Evolutionary conservation across 2,888 invertebrate species (phyloP).

Genomic region (Caenorhabditis sp.): DNA sequence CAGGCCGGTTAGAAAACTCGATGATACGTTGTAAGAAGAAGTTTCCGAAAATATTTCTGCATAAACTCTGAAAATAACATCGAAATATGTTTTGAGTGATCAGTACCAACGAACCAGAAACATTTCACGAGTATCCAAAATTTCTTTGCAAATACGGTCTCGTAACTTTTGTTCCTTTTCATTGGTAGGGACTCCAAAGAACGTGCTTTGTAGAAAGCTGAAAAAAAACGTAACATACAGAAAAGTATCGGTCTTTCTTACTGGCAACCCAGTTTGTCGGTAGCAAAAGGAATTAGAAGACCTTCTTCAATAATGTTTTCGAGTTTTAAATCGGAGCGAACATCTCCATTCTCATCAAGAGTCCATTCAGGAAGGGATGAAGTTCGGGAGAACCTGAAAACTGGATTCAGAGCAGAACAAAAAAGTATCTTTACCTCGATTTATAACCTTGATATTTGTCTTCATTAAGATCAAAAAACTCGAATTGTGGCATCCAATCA

Average conservation of each 20-base stretch:
- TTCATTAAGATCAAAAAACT: no score
- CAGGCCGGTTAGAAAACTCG: constrained; percentile 18
- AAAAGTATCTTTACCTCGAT: no score
- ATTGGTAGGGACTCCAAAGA: constrained; percentile 12
- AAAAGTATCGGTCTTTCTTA: constrained; percentile 9
- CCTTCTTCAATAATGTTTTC: constrained; percentile 36
- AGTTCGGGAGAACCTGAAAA: constrained; percentile 2
- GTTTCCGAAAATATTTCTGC: constrained; percentile 48
- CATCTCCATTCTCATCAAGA: constrained; percentile 22
- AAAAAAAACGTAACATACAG: constrained; percentile 1
- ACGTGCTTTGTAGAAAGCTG: constrained; percentile 24
- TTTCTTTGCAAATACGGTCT: constrained; percentile 14
- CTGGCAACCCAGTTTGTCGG: constrained; percentile 50
- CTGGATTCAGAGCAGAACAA: no score
- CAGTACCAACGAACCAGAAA: constrained; percentile 6
- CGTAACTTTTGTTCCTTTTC: constrained; percentile 10
- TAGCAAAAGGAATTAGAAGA: constrained; percentile 36
- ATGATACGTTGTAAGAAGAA: constrained; percentile 48
- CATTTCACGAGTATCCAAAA: constrained; percentile 5
- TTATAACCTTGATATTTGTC: no score
- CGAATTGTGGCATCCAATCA: no score
- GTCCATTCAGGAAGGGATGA: constrained; percentile 24
- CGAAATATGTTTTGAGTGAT: neutral
- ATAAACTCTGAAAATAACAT: constrained; percentile 26
- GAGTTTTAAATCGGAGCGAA: constrained; percentile 23